These are phyloP conservation scores for Dendronephthya gigantea DNA, from an alignment of 64 coral and sea anemone genomes.

Conservation along the genomic window DNA sequence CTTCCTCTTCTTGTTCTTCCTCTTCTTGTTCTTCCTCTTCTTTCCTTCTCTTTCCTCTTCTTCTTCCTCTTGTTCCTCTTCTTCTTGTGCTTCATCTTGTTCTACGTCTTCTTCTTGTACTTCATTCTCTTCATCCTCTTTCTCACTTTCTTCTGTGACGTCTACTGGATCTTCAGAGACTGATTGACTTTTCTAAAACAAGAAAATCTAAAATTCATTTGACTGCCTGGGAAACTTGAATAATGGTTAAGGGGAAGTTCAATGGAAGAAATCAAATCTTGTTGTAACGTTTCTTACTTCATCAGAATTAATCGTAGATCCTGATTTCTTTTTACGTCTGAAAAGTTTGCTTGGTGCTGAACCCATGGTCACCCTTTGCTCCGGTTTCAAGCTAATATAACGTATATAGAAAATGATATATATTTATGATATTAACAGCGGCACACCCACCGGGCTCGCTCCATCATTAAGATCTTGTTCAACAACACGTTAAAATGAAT, in stretches of 20 bases:
- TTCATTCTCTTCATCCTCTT: not conserved
- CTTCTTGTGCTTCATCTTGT: not conserved
- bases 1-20: slow-evolving; percentile 10
- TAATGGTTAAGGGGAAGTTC: no score
- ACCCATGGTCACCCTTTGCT: not conserved
- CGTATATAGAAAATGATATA: no score
- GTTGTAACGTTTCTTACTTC: not conserved
- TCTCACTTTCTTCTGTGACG: not conserved
- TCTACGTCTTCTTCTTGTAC: not conserved
- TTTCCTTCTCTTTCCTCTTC: not conserved
- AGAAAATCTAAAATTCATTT: no score
- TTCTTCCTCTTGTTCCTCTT: not conserved
- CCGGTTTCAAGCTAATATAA: not conserved
- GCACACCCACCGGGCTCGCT: no score
- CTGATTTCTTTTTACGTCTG: not conserved
- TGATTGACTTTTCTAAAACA: not conserved
- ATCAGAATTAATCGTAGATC: not conserved
- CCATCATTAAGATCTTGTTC: no score
- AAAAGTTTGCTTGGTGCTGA: not conserved
- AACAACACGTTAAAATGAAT: no score
- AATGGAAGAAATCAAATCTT: no score
- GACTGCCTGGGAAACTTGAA: not conserved
- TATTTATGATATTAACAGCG: no score
- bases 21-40: not conserved
- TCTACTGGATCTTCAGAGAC: not conserved